Evolutionary conservation across 2,888 invertebrate species (phyloP).

Genomic region (Rhamphomyia laevipes): DNA sequence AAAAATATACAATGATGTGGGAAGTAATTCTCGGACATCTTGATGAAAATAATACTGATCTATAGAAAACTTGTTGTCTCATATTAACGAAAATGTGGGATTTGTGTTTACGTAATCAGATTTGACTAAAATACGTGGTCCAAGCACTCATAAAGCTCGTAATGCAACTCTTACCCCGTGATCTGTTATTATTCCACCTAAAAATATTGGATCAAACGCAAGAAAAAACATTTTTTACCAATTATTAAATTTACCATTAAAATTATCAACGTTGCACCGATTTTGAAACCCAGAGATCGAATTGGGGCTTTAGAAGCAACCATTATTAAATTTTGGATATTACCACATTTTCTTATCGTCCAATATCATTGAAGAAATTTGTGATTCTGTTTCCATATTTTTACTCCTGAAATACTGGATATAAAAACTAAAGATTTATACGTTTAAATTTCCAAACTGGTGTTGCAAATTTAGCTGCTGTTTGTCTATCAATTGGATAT

Average conservation of each 20-base stretch:
- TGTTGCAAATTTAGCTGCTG: constrained; percentile 85
- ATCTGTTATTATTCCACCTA: constrained; percentile 94
- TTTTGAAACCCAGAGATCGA: constrained; percentile 93
- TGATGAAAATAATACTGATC: constrained; percentile 82
- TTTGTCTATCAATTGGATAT: constrained; percentile 86
- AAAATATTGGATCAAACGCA: constrained; percentile 96
- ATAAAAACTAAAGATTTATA: constrained; percentile 95
- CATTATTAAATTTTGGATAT: constrained; percentile 99
- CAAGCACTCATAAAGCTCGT: constrained; percentile 75
- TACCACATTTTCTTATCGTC: constrained; percentile 95
- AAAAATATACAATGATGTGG: constrained; percentile 99
- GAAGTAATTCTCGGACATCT: constrained; percentile 97
- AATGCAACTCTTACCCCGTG: constrained; percentile 94
- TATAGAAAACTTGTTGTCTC: constrained; percentile 89
- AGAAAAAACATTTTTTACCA: constrained; percentile 99
- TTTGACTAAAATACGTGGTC: constrained; percentile 81
- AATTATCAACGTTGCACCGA: constrained; percentile 94
- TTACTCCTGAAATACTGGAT: constrained; percentile 92
- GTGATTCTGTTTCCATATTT: constrained; percentile 97
- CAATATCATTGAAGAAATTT: constrained; percentile 91
- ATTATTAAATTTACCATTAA: constrained; percentile 99
- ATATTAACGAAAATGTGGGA: constrained; percentile 95
- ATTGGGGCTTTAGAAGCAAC: constrained; percentile 99
- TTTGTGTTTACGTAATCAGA: constrained; percentile 98
- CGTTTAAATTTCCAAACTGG: constrained; percentile 83